Percentiles rank a stretch among this genome's conserved stretches.
Conservation (phyloP, 2,113 vertebrate genomes). For the Coptodon rendalli region DNA sequence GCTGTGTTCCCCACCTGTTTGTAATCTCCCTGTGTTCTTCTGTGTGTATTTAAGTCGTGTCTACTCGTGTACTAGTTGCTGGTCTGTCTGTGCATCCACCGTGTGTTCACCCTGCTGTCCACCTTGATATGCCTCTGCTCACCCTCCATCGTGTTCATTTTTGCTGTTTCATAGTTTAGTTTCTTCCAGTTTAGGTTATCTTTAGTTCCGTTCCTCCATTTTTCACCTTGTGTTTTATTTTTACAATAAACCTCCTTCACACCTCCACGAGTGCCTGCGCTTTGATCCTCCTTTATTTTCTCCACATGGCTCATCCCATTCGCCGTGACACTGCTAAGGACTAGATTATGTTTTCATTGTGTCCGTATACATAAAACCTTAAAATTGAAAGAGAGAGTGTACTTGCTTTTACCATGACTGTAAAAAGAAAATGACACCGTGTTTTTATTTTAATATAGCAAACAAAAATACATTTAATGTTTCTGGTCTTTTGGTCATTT, state of each 20-base stretch:
- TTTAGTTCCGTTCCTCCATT: rapidly evolving
- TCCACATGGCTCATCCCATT: background rate
- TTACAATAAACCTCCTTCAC: background rate
- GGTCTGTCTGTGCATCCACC: rapidly evolving
- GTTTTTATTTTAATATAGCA: background rate
- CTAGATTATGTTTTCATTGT: background rate
- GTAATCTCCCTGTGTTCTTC: background rate
- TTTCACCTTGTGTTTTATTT: background rate
- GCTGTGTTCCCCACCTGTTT: background rate
- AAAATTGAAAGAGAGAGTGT: background rate
- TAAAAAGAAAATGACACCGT: background rate
- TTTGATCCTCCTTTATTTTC: background rate
- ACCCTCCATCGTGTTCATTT: background rate
- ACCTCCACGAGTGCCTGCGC: background rate
- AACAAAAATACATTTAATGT: background rate
- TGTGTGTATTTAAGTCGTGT: background rate
- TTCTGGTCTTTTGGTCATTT: background rate
- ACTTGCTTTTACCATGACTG: background rate
- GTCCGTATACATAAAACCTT: background rate
- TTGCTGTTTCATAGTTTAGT: background rate
- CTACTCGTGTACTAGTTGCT: background rate
- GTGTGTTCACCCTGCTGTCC: background rate
- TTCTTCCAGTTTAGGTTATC: background rate
- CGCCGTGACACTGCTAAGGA: background rate
- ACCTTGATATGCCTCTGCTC: background rate